Evolutionary conservation across 2,797 vertebrate species (phyloP).

Genomic region (Clarias pachynema): DNA sequence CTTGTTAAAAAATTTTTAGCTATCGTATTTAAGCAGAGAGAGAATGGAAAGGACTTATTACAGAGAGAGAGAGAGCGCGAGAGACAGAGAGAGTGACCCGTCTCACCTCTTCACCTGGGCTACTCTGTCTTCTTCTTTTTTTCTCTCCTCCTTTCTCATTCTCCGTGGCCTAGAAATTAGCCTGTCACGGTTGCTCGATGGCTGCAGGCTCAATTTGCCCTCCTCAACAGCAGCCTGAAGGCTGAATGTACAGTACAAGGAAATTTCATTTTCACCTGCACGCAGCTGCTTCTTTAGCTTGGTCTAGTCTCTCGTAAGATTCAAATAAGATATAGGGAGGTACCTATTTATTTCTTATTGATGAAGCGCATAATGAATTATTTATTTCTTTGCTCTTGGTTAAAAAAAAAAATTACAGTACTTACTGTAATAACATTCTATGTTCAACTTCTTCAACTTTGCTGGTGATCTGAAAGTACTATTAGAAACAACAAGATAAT

Average conservation of each 20-base stretch:
- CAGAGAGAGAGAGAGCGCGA: constrained; percentile 37
- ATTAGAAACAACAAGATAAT: neutral
- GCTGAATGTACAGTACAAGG: constrained; percentile 23
- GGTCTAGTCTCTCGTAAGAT: neutral
- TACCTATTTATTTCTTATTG: neutral
- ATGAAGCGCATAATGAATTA: neutral
- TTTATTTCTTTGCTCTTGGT: neutral
- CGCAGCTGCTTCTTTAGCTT: constrained; percentile 9
- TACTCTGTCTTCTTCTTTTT: constrained; percentile 11
- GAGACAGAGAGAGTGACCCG: constrained; percentile 35
- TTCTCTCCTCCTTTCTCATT: constrained; percentile 9
- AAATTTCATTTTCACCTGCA: neutral
- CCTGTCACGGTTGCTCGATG: constrained; percentile 20
- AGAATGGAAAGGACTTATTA: constrained; percentile 48
- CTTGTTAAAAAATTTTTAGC: constrained; percentile 66
- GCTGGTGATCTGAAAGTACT: neutral
- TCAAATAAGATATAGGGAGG: neutral
- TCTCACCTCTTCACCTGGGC: constrained; percentile 44
- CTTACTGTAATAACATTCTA: neutral
- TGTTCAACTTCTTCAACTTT: neutral
- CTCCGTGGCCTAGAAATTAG: constrained; percentile 37
- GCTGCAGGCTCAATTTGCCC: constrained; percentile 28
- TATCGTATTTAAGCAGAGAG: constrained; percentile 57
- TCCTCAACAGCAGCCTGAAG: constrained; percentile 32
- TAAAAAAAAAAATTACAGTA: neutral